Evolutionary conservation across 1,140 invertebrate species (phyloP).

Genomic region (Lithobius niger): DNA sequence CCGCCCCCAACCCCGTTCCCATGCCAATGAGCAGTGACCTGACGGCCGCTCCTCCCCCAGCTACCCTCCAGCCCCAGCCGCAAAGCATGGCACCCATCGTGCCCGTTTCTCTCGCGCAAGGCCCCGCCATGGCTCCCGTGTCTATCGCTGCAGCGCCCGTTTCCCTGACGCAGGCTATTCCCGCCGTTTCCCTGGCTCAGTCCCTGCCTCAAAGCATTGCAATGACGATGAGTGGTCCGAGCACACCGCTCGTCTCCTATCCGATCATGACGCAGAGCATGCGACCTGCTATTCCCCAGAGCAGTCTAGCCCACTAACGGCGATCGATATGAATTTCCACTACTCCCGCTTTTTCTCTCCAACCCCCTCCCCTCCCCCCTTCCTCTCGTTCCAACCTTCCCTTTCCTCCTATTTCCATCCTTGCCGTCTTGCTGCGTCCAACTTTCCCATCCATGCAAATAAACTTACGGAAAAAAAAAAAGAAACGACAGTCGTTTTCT

Average conservation of each 20-base stretch:
- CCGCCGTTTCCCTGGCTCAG: constrained; percentile 28
- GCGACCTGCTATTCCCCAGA: constrained; percentile 26
- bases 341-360: no score
- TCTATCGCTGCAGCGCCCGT: constrained; percentile 25
- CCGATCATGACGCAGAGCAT: constrained; percentile 50
- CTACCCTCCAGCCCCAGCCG: neutral
- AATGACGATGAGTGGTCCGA: constrained; percentile 29
- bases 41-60: constrained; percentile 1
- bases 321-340: no score
- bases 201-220: constrained; percentile 31
- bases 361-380: no score
- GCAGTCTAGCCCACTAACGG: constrained; percentile 27
- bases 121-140: constrained; percentile 25
- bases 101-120: constrained; percentile 25
- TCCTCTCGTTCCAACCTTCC: no score
- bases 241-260: constrained; percentile 50
- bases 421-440: no score
- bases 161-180: constrained; percentile 17
- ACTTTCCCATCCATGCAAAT: no score
- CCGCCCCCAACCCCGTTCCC: constrained; percentile 9
- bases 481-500: no score
- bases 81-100: constrained; percentile 22
- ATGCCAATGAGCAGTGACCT: constrained; percentile 25
- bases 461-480: no score
- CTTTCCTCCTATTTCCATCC: no score